These are phyloP conservation scores for Cololabis saira DNA, from an alignment of 2,113 vertebrate species.

Conservation along the genomic window DNA sequence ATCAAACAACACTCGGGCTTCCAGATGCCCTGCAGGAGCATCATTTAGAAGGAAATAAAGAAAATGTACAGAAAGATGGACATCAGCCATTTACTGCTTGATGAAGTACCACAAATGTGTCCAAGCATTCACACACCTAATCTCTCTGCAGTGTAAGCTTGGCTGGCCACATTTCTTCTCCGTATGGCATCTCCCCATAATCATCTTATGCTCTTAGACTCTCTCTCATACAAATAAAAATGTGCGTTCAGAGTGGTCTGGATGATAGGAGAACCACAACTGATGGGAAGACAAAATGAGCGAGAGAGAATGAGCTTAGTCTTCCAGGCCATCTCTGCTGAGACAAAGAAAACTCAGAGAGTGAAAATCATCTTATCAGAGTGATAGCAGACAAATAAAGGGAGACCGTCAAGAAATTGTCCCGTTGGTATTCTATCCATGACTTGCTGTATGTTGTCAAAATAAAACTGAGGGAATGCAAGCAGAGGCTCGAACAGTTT, in stretches of 20 bases:
- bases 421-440: constrained; percentile 75
- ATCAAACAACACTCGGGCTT: constrained; percentile 31
- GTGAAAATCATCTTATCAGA: constrained; percentile 76
- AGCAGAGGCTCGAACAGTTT: constrained; percentile 45
- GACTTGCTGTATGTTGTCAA: constrained; percentile 70
- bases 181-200: constrained; percentile 55
- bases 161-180: constrained; percentile 56
- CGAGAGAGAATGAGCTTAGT: constrained; percentile 55
- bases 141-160: constrained; percentile 43
- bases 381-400: constrained; percentile 73
- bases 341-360: constrained; percentile 70
- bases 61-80: constrained; percentile 30
- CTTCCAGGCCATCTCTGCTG: constrained; percentile 67
- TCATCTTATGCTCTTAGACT: constrained; percentile 58
- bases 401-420: constrained; percentile 73
- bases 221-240: constrained; percentile 28
- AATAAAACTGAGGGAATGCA: constrained; percentile 70
- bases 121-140: constrained; percentile 46
- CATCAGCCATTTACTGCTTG: constrained; percentile 30
- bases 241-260: constrained; percentile 49
- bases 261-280: constrained; percentile 50
- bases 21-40: constrained; percentile 25
- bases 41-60: constrained; percentile 27
- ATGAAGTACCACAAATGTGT: constrained; percentile 42
- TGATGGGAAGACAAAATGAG: constrained; percentile 69